Percentiles rank a stretch among this genome's conserved stretches.
Conservation (phyloP, 2,797 vertebrate species). For the Aeoliscus strigatus region DNA sequence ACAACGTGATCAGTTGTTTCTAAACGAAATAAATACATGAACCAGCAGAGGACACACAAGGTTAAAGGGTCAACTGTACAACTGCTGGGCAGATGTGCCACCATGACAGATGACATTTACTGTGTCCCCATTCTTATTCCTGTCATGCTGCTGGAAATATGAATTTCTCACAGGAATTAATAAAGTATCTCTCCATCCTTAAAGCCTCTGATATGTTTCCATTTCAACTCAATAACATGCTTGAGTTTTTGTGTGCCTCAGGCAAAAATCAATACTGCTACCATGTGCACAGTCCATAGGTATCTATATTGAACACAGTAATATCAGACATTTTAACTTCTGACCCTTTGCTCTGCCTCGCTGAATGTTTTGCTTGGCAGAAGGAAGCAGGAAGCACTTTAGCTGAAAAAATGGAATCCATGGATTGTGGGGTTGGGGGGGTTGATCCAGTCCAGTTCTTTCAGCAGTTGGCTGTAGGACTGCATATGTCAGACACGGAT, state of each 20-base stretch:
- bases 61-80: conserved; percentile 3
- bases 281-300: too few relatives aligned
- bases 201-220: not conserved
- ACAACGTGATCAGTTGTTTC: conserved; percentile 1
- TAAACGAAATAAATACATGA: conserved; percentile 12
- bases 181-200: too few relatives aligned
- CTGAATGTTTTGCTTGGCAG: conserved; percentile 31
- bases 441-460: conserved; percentile 20
- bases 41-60: conserved; percentile 21
- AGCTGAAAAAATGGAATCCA: conserved; percentile 11
- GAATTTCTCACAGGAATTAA: too few relatives aligned
- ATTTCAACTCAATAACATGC: conserved; percentile 1
- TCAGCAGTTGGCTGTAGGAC: conserved; percentile 12
- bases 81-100: conserved; percentile 30
- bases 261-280: conserved; percentile 12
- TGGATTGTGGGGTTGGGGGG: too few relatives aligned
- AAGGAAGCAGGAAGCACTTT: conserved; percentile 43
- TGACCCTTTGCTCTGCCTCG: conserved; percentile 5
- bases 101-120: too few relatives aligned
- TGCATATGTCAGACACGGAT: too few relatives aligned
- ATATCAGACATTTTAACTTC: conserved; percentile 11
- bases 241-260: conserved; percentile 4
- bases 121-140: too few relatives aligned
- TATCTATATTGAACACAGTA: too few relatives aligned
- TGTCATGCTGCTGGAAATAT: too few relatives aligned